Conservation (phyloP, 2,113 vertebrate species). For the Cyanoramphus novaezelandiae region DNA sequence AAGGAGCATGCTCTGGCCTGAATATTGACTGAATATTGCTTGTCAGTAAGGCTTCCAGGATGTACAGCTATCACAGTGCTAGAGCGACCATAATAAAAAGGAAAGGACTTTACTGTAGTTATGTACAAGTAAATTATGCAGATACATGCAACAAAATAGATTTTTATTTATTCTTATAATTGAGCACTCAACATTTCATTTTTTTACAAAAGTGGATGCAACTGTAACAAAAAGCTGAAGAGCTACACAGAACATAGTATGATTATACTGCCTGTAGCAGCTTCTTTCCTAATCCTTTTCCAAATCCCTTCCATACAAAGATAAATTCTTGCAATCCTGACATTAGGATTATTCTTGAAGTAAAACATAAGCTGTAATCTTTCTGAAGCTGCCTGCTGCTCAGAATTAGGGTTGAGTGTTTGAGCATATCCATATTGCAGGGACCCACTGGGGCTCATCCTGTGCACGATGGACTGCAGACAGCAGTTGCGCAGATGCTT, state of each 20-base stretch:
- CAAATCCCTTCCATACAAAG: conserved; percentile 48
- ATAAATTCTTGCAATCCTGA: conserved; percentile 56
- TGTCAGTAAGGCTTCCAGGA: not conserved
- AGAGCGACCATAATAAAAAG: not conserved
- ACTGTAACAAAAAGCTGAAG: conserved; percentile 19
- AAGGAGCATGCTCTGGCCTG: not conserved
- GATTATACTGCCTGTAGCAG: not conserved
- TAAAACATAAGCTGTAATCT: conserved; percentile 54
- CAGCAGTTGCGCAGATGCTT: conserved; percentile 82
- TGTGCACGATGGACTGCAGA: conserved; percentile 81
- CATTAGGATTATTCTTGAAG: conserved; percentile 56
- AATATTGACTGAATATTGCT: not conserved
- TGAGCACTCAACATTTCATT: not conserved
- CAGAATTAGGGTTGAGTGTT: conserved; percentile 67
- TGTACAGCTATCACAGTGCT: not conserved
- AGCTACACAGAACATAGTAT: not conserved
- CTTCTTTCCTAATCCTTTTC: conserved; percentile 53
- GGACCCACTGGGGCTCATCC: conserved; percentile 92
- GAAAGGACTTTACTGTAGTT: not conserved
- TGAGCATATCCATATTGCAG: conserved; percentile 86
- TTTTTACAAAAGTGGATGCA: conserved; percentile 44
- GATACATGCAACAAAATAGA: conserved; percentile 58
- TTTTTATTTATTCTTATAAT: conserved; percentile 54
- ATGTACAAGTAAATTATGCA: not conserved
- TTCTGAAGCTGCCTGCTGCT: conserved; percentile 33